These are phyloP conservation scores for Paraescarpia echinospica DNA, from an alignment of 1,140 invertebrate genomes.

Conservation along the genomic window DNA sequence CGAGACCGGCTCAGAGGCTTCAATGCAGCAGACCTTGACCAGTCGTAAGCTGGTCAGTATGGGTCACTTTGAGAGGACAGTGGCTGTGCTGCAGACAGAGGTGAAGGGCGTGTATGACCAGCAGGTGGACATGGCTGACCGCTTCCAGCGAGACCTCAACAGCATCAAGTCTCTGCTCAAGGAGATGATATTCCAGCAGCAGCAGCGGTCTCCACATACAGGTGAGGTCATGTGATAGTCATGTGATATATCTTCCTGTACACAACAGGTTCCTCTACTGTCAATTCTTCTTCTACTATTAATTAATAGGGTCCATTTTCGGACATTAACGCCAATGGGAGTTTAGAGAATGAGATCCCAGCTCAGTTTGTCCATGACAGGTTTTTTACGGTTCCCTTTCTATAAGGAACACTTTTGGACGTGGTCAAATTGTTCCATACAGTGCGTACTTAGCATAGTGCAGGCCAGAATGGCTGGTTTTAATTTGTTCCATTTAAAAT, in stretches of 20 bases:
- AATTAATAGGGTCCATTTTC: no score
- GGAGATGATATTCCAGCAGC: not conserved
- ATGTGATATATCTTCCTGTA: not conserved
- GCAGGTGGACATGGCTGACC: conserved; percentile 13
- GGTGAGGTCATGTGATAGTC: not conserved
- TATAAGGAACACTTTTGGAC: no score
- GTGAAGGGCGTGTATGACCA: not conserved
- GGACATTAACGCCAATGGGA: no score
- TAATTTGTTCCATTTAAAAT: no score
- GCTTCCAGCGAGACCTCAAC: not conserved
- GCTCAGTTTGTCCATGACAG: no score
- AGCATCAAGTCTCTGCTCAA: conserved; percentile 15
- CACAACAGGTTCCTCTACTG: not conserved
- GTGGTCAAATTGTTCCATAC: no score
- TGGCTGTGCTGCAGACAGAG: not conserved
- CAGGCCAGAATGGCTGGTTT: no score
- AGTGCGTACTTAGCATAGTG: no score
- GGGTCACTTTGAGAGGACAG: not conserved
- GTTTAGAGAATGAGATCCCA: no score
- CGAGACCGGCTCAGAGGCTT: not conserved
- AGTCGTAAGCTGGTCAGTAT: not conserved
- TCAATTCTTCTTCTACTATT: no score
- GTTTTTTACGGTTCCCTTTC: no score
- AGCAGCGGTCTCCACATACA: not conserved
- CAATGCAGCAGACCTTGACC: not conserved